Evolutionary conservation across 1,140 invertebrate species (phyloP).

Genomic region (Tribolium castaneum): DNA sequence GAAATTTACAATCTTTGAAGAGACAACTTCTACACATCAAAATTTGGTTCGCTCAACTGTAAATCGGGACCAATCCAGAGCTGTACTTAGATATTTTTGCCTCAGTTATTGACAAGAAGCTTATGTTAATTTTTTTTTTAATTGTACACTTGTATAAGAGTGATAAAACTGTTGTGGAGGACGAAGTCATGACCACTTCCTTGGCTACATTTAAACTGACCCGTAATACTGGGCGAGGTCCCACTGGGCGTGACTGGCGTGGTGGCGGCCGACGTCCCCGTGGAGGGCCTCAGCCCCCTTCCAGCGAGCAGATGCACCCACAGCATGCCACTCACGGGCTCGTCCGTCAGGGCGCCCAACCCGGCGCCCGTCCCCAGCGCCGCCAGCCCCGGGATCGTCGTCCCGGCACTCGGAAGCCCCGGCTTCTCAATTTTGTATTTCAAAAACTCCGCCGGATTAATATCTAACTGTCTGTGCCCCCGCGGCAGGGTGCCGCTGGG

Average conservation of each 20-base stretch:
- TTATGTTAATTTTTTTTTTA: no score
- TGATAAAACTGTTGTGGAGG: no score
- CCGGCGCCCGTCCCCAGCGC: conserved; percentile 57
- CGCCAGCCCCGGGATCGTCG: conserved; percentile 60
- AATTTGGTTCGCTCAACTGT: no score
- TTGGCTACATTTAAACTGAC: conserved; percentile 36
- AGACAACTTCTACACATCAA: no score
- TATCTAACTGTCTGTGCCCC: conserved; percentile 81
- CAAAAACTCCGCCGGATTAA: conserved; percentile 91
- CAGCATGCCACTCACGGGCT: conserved; percentile 87
- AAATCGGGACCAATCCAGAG: no score
- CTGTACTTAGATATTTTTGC: no score
- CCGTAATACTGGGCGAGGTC: conserved; percentile 55
- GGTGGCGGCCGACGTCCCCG: conserved; percentile 73
- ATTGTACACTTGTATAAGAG: no score
- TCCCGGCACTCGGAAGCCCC: conserved; percentile 64
- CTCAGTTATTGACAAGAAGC: no score
- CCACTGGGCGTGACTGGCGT: conserved; percentile 74
- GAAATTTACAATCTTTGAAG: no score
- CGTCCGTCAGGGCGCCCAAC: conserved; percentile 64
- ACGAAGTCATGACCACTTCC: no score
- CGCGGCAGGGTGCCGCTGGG: conserved; percentile 81
- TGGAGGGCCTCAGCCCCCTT: conserved; percentile 84
- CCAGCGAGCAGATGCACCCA: conserved; percentile 92
- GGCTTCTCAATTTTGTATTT: conserved; percentile 93